These are phyloP conservation scores for Drosophila pegasa DNA, from an alignment of 2,888 invertebrate species.

Conservation along the genomic window DNA sequence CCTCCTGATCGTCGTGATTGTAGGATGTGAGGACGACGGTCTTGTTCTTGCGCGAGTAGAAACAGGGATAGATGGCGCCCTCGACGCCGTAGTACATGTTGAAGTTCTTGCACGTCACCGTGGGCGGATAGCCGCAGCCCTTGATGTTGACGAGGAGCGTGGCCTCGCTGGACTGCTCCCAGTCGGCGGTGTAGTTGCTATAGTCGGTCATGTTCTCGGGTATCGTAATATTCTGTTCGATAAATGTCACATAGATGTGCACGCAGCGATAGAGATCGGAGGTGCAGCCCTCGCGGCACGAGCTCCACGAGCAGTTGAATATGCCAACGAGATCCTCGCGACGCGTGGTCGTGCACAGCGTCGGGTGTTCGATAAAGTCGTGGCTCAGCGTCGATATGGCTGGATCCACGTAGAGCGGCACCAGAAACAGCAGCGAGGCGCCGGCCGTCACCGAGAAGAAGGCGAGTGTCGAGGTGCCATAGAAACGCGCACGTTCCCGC, in stretches of 20 bases:
- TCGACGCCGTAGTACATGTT: slow-evolving; percentile 90
- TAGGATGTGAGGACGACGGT: slow-evolving; percentile 93
- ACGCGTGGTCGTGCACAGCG: slow-evolving; percentile 92
- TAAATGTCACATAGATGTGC: slow-evolving; percentile 88
- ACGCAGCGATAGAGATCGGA: slow-evolving; percentile 90
- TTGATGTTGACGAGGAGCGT: slow-evolving; percentile 93
- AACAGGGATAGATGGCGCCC: slow-evolving; percentile 93
- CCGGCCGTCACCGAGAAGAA: slow-evolving; percentile 90
- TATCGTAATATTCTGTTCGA: slow-evolving; percentile 85
- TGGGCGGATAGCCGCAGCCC: slow-evolving; percentile 95
- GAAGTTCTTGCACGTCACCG: slow-evolving; percentile 92
- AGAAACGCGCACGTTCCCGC: slow-evolving; percentile 89
- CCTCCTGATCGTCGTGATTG: slow-evolving; percentile 92
- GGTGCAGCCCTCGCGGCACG: slow-evolving; percentile 95
- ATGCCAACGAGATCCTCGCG: slow-evolving; percentile 94
- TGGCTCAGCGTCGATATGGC: slow-evolving; percentile 95
- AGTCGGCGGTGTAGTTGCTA: slow-evolving; percentile 83
- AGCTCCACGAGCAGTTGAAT: slow-evolving; percentile 96
- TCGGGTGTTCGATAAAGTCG: slow-evolving; percentile 93
- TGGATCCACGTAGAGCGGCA: slow-evolving; percentile 92
- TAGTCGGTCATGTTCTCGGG: slow-evolving; percentile 84
- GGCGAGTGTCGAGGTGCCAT: slow-evolving; percentile 89
- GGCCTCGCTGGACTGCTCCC: slow-evolving; percentile 85
- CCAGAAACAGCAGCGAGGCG: slow-evolving; percentile 90
- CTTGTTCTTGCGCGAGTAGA: slow-evolving; percentile 93